Conservation (phyloP, 1,140 invertebrate genomes). For the Leptonema lineaticorne region DNA sequence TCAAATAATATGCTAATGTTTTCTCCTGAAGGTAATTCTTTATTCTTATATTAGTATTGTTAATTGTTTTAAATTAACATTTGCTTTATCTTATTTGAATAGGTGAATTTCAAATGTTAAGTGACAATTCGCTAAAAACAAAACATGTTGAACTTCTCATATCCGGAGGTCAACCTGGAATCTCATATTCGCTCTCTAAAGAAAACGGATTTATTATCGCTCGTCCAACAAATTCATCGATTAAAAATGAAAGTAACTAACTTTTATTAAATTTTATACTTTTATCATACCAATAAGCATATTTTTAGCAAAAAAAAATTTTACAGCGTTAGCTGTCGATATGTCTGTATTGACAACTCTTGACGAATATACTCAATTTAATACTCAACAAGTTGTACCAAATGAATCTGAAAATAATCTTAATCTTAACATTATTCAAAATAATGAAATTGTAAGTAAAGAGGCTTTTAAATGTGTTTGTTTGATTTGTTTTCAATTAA, state of each 20-base stretch:
- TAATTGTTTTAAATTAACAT: too few species aligned
- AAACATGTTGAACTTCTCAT: slow-evolving; percentile 36
- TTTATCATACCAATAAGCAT: neutral
- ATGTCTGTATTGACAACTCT: slow-evolving; percentile 30
- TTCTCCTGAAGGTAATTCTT: slow-evolving; percentile 30
- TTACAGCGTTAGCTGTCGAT: slow-evolving; percentile 24
- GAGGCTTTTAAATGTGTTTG: too few species aligned
- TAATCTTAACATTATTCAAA: slow-evolving; percentile 26
- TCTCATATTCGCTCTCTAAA: slow-evolving; percentile 36
- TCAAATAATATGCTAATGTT: slow-evolving; percentile 33
- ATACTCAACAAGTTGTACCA: slow-evolving; percentile 23
- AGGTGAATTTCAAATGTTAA: slow-evolving; percentile 39
- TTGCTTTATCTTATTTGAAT: neutral
- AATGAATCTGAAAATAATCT: slow-evolving; percentile 32
- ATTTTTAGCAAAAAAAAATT: neutral
- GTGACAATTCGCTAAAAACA: slow-evolving; percentile 30
- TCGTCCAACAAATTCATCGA: slow-evolving; percentile 11
- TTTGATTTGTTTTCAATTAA: too few species aligned
- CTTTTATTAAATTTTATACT: neutral
- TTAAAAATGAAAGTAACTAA: slow-evolving; percentile 28
- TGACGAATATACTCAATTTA: slow-evolving; percentile 33
- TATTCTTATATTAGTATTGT: too few species aligned
- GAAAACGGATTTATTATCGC: slow-evolving; percentile 41
- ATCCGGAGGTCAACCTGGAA: slow-evolving; percentile 28
- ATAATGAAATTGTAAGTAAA: slow-evolving; percentile 32